phyloP scores from a whole-genome alignment of 2,113 vertebrate species.

The Bufo bufo region DNA sequence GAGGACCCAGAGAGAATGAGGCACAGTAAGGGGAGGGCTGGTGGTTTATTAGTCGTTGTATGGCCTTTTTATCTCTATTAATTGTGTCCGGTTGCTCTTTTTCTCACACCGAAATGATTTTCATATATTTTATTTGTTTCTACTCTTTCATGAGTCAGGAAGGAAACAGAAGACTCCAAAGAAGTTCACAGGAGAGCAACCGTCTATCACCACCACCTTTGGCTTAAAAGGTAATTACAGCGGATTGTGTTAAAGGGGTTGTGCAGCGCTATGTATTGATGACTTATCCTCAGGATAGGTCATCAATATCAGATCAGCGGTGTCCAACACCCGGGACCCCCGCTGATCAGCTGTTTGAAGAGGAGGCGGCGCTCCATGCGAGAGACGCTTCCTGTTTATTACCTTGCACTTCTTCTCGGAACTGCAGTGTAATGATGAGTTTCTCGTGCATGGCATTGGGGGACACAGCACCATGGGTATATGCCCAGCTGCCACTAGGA shows the following conservation, averaged over 20 bases:
- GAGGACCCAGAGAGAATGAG: constrained; percentile 91
- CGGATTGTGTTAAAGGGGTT: neutral
- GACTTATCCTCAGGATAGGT: too few relatives aligned
- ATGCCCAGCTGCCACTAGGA: too few relatives aligned
- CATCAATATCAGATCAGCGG: too few relatives aligned
- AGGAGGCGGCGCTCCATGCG: too few relatives aligned
- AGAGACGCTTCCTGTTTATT: too few relatives aligned
- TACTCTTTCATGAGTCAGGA: constrained; percentile 87
- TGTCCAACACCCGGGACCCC: too few relatives aligned
- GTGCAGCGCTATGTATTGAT: neutral
- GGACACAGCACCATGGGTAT: too few relatives aligned
- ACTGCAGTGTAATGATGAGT: too few relatives aligned
- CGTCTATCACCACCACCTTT: constrained; percentile 95
- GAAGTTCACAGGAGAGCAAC: constrained; percentile 98
- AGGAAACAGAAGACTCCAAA: constrained; percentile 99
- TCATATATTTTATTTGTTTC: constrained; percentile 64
- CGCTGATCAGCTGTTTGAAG: too few relatives aligned
- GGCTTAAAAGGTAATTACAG: constrained; percentile 88
- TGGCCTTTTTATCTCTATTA: neutral
- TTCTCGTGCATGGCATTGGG: too few relatives aligned
- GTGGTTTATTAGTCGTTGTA: neutral
- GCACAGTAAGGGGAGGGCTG: constrained; percentile 88
- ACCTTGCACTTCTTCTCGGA: too few relatives aligned
- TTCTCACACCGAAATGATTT: neutral
- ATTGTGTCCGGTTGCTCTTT: neutral